Evolutionary conservation across 2,888 invertebrate species (phyloP), one percentile per base, ranked within the genome.

Genomic region (Chrysolina oricalcia): DNA sequence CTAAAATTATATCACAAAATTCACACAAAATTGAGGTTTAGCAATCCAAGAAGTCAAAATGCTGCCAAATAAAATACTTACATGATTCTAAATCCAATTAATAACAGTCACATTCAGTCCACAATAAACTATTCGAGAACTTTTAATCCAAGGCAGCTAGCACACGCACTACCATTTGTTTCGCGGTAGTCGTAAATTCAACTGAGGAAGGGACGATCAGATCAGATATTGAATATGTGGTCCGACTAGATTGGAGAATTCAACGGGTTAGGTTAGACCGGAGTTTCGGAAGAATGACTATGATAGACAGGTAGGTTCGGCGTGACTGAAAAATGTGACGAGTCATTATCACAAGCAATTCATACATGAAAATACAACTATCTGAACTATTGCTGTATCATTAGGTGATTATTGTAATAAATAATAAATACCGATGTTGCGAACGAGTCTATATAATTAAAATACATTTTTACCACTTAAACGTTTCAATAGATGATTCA

Each of bases 191-290:
- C 59, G 35, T 59, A 59, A 59, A 59, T 59, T 59, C n/a, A 59
- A 59, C 59, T 59, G 59, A 59, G 59, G 59, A 59, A 59, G 59
- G n/a, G 59, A 23, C 59, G 59, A 59, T 59, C 59, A 35, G n/a
- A 46, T 35, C 15, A 15, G 19, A 53, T 19, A 53, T 53, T 53
- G 53, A 21, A 53, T 53, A 43, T 10, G 15, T 15, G 15, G 43
- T 43, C 43, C 11, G 21, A 19, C 53, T 19, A 19, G 13, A 17
- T 53, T 19, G 53, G 23, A 35, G 35, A 8, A 35, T 35, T 53
- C 9, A 13, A 19, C 53, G 53, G 21, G 53, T 17, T 53, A 53
- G 21, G 53, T 17, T 53, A 53, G 21, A 53, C 53, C 53, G 21
- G 21, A 23, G 53, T 53, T 53, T 53, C 53, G 53, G 53, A 53